Base-by-base conservation (phyloP, 2,113 vertebrate genomes). In the Aegypius monachus region DNA sequence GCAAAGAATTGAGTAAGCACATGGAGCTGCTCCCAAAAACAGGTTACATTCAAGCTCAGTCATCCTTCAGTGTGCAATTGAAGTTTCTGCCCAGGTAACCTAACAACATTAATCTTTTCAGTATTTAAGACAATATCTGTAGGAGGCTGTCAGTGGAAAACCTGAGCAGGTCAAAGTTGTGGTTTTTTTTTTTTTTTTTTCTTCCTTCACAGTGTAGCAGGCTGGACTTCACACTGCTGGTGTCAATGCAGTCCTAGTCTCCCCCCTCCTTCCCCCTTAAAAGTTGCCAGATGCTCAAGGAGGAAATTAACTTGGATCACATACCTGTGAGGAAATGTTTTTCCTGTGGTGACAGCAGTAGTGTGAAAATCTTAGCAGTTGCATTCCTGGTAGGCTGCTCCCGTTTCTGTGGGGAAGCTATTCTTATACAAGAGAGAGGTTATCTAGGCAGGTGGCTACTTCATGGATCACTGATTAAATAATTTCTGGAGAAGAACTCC, bases 81-180 rank as follows among this genome's bases (percentile, higher is more conserved):
- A 99, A 98, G 97, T 99, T 99, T 97, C 97, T 98, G 94, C 99
- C 99, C 16, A 99, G 99, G 99, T 99, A 98, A 98, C 36, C 19
- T 6, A 21, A 20, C n/a, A 40, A 11, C 34, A 7, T 31, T 12
- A n/a, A 26, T 56, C 42, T 47, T 56, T 16, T 7, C 27, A 6
- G 25, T 48, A 13, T 52, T 67, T 74, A 47, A 31, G 61, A 9
- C 27, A 4, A 3, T 34, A 13, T 27, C 45, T 73, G 31, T 10
- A 34, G 56, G 71, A 79, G n/a, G 27, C 40, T 91, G 15, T 6
- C 45, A 11, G 38, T 59, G 47, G 43, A 63, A 84, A 58, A 67
- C 47, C 52, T 75, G 80, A 85, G 86, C 81, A 59, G 71, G 38
- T 32, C 52, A 6, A 50, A 50, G 56, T 23, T 10, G n/a, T 14